These are phyloP conservation scores for Sinocyclocheilus anshuiensis DNA, from an alignment of 2,113 vertebrate genomes.

Conservation along the genomic window DNA sequence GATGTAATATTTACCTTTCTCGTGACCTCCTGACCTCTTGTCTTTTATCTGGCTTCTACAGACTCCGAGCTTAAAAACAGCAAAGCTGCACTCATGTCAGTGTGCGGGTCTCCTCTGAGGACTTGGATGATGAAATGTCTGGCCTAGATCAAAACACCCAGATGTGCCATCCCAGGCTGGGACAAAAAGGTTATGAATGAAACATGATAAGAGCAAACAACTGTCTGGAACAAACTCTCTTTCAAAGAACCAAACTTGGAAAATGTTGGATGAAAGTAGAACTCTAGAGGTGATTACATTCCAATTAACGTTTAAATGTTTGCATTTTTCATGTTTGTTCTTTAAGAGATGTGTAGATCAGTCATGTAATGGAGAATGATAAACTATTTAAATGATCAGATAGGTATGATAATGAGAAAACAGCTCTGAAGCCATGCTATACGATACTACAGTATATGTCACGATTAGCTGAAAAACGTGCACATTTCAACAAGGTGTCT, in stretches of 20 bases:
- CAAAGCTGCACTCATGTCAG: background rate
- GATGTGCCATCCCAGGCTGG: conserved; percentile 8
- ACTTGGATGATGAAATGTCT: conserved; percentile 33
- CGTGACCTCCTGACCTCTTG: background rate
- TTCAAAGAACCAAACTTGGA: background rate
- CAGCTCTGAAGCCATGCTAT: too few relatives aligned
- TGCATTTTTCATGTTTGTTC: background rate
- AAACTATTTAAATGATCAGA: too few relatives aligned
- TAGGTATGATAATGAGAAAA: too few relatives aligned
- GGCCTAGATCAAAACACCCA: conserved; percentile 36
- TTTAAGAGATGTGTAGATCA: background rate
- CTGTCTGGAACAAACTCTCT: conserved; percentile 27
- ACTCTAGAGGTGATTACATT: background rate
- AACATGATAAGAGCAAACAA: conserved; percentile 29
- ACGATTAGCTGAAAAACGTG: too few relatives aligned
- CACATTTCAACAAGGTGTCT: too few relatives aligned
- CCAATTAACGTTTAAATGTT: background rate
- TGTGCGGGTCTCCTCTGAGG: conserved; percentile 7
- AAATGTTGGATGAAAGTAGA: background rate
- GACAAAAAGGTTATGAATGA: conserved; percentile 26
- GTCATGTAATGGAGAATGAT: too few relatives aligned
- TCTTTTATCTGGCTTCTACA: background rate
- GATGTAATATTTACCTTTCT: background rate
- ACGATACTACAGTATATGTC: too few relatives aligned
- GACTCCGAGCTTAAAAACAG: conserved; percentile 1